Percentiles rank a stretch among this genome's conserved stretches.
These are phyloP conservation scores for Sesamia nonagrioides DNA, from an alignment of 1,140 invertebrate genomes.

Conservation along the genomic window DNA sequence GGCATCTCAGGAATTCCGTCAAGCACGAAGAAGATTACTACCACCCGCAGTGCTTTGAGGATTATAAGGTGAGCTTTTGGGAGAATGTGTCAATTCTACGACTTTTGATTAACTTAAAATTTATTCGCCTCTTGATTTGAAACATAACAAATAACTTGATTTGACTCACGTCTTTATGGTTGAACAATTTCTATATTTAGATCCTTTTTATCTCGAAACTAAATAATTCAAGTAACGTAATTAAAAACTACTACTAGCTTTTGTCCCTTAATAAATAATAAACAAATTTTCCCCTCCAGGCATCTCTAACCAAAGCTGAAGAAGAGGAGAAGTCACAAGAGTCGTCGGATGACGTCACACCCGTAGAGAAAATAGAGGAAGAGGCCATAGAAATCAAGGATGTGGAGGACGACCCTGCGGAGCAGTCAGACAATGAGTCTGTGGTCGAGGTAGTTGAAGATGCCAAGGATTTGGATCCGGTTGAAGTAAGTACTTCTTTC, in stretches of 20 bases:
- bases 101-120: no score
- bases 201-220: no score
- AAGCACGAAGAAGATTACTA: constrained; percentile 93
- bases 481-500: constrained; percentile 66
- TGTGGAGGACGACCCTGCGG: constrained; percentile 81
- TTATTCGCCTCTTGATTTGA: no score
- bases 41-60: constrained; percentile 97
- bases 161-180: no score
- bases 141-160: no score
- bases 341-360: constrained; percentile 16
- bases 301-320: constrained; percentile 72
- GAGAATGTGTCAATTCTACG: no score
- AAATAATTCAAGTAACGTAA: neutral
- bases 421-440: constrained; percentile 87
- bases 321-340: constrained; percentile 59
- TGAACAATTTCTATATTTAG: no score
- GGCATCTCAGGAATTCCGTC: constrained; percentile 96
- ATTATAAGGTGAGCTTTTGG: constrained; percentile 91
- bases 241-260: no score
- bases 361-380: constrained; percentile 61
- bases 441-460: constrained; percentile 86
- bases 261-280: neutral
- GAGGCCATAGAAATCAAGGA: constrained; percentile 84
- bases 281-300: constrained; percentile 59
- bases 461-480: constrained; percentile 52